phyloP scores from a whole-genome alignment of 2,113 vertebrate genomes.

The Motacilla alba region DNA sequence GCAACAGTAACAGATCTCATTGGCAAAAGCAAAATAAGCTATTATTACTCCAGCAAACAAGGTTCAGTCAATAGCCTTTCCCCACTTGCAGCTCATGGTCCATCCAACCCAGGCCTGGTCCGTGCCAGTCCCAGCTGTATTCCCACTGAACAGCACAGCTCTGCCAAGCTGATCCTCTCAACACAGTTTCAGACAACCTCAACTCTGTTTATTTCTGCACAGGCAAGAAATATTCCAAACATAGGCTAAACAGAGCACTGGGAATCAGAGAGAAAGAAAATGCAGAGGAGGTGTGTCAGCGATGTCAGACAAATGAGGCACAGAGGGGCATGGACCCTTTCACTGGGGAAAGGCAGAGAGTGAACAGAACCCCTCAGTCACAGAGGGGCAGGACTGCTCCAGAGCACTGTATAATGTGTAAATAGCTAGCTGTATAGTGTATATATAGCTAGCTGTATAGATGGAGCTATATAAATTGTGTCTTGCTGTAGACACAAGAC shows the following conservation, averaged over 20 bases:
- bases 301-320: fast-evolving
- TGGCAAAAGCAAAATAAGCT: conserved; percentile 15
- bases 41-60: neutral
- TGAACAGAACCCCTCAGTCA: neutral
- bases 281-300: neutral
- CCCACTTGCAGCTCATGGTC: neutral
- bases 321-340: neutral
- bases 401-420: neutral
- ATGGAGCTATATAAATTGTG: neutral
- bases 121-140: fast-evolving
- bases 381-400: neutral
- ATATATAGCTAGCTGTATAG: neutral
- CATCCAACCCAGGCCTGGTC: neutral
- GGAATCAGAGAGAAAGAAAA: neutral
- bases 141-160: neutral
- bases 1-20: neutral
- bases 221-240: too few relatives aligned
- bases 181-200: neutral
- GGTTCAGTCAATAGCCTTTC: neutral
- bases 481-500: neutral
- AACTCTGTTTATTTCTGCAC: too few relatives aligned
- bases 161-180: neutral
- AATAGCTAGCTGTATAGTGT: neutral
- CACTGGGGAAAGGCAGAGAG: fast-evolving
- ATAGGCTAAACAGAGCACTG: neutral